These are phyloP conservation scores for Aphidius colemani DNA, from an alignment of 2,888 invertebrate genomes.

Conservation along the genomic window DNA sequence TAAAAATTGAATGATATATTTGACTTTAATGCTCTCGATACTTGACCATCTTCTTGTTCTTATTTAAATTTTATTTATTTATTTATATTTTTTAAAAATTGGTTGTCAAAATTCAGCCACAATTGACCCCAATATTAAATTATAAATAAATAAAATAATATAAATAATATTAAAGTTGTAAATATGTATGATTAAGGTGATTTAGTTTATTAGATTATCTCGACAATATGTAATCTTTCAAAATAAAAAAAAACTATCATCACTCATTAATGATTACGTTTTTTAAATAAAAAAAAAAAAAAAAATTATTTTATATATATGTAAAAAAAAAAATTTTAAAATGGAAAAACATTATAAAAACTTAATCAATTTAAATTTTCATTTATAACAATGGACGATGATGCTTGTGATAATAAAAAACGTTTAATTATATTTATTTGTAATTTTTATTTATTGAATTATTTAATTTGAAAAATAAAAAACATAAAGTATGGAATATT, in stretches of 20 bases:
- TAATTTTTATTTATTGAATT: background rate
- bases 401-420: constrained; percentile 30
- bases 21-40: background rate
- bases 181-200: constrained; percentile 47
- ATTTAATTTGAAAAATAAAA: constrained; percentile 22
- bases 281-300: constrained; percentile 22
- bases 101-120: constrained; percentile 23
- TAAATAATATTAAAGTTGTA: constrained; percentile 36
- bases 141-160: background rate
- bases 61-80: constrained; percentile 17
- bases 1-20: too few species aligned
- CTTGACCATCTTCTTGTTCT: constrained; percentile 19
- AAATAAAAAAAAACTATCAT: constrained; percentile 32
- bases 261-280: constrained; percentile 27
- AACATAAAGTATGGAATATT: constrained; percentile 18
- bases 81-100: constrained; percentile 12
- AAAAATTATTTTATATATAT: constrained; percentile 28
- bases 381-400: constrained; percentile 37
- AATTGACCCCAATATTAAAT: constrained; percentile 8
- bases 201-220: constrained; percentile 50
- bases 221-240: constrained; percentile 44
- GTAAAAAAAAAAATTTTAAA: constrained; percentile 21
- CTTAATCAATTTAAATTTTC: constrained; percentile 32
- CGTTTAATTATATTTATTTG: constrained; percentile 10
- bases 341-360: constrained; percentile 33